Percentiles rank a stretch among this genome's conserved stretches.
Conservation (phyloP, 2,113 vertebrate genomes). For the Rattus rattus region DNA sequence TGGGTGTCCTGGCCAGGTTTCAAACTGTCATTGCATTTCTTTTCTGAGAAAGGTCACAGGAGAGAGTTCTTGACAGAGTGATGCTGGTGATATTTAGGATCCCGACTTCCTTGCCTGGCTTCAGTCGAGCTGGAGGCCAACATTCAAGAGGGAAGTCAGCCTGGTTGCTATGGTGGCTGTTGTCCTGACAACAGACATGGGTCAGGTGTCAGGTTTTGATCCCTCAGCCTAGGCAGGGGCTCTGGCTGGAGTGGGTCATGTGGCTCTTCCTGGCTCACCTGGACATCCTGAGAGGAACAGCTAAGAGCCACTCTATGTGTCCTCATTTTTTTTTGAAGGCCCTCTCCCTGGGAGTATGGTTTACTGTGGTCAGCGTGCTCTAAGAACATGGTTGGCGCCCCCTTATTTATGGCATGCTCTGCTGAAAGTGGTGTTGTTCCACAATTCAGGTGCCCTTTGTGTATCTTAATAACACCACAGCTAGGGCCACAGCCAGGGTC, state of each 20-base stretch:
- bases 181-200: conserved; percentile 72
- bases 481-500: neutral
- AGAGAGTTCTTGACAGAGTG: conserved; percentile 69
- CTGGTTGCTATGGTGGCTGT: conserved; percentile 73
- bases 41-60: conserved; percentile 70
- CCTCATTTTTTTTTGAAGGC: conserved; percentile 5
- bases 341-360: neutral
- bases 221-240: conserved; percentile 71
- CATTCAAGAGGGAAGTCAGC: conserved; percentile 38
- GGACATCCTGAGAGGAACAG: conserved; percentile 63
- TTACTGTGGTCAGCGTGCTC: neutral
- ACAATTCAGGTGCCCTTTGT: neutral
- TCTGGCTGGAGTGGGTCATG: conserved; percentile 65
- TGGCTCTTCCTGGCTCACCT: conserved; percentile 76
- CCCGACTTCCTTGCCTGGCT: conserved; percentile 68
- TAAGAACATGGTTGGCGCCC: neutral
- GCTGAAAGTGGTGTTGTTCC: neutral
- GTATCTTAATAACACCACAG: neutral
- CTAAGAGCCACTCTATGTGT: conserved; percentile 48
- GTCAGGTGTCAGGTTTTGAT: conserved; percentile 70
- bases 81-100: conserved; percentile 72
- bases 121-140: conserved; percentile 32
- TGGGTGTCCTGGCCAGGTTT: conserved; percentile 38
- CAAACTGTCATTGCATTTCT: conserved; percentile 56
- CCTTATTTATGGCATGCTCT: neutral